phyloP scores from a whole-genome alignment of 2,797 vertebrate genomes.

The Sebastes aleutianus region DNA sequence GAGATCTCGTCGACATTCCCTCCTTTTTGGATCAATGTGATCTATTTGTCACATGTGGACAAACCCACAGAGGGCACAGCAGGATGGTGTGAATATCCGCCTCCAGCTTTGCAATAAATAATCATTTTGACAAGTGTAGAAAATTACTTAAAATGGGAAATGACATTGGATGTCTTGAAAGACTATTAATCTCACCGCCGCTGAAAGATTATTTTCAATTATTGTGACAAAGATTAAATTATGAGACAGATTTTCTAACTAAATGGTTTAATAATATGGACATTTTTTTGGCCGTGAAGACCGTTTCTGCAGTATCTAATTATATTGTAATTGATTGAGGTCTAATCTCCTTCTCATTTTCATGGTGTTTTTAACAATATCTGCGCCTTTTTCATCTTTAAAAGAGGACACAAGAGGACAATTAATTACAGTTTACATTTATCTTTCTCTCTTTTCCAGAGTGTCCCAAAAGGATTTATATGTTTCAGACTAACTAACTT shows the following conservation, averaged over 20 bases:
- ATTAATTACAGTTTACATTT: not conserved
- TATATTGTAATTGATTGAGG: not conserved
- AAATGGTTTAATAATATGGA: not conserved
- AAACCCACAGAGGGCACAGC: not conserved
- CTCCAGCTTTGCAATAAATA: not conserved
- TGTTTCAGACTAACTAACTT: not conserved
- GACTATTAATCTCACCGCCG: not conserved
- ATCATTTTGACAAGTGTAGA: not conserved
- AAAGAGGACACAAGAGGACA: not conserved
- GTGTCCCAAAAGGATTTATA: not conserved
- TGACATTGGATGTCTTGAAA: not conserved
- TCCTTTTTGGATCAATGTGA: conserved; percentile 2
- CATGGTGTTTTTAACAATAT: not conserved
- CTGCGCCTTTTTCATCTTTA: not conserved
- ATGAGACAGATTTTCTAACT: not conserved
- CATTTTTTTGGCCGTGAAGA: not conserved
- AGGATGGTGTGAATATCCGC: not conserved
- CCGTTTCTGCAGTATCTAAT: not conserved
- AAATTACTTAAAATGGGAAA: not conserved
- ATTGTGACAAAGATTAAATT: not conserved
- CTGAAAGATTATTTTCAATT: not conserved
- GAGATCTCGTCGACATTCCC: not conserved
- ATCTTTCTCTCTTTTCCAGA: not conserved
- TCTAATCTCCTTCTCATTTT: not conserved
- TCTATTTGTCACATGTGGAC: conserved; percentile 12